These are phyloP conservation scores for Salticus scenicus DNA, from an alignment of 2,888 invertebrate genomes.

Conservation along the genomic window DNA sequence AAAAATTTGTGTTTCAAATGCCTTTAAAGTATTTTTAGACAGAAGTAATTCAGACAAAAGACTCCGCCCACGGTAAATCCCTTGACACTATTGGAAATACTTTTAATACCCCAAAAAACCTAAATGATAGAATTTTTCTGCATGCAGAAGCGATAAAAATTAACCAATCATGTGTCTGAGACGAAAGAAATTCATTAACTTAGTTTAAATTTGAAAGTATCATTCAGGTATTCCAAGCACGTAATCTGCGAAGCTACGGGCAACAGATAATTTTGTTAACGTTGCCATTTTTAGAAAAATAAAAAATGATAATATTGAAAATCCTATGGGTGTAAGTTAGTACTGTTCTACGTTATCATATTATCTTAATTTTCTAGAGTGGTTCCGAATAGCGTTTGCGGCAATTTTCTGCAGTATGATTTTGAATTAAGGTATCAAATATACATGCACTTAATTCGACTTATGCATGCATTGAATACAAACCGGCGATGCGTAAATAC, in stretches of 20 bases:
- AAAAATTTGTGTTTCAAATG: no score
- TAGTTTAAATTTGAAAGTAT: background rate
- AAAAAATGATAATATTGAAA: background rate
- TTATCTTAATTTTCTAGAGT: constrained; percentile 57
- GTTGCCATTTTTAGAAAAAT: background rate
- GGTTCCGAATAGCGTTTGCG: constrained; percentile 11
- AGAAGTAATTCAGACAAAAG: no score
- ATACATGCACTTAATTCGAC: constrained; percentile 58
- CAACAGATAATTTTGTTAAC: constrained; percentile 42
- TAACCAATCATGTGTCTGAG: background rate
- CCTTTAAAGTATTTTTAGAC: no score
- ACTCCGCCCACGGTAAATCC: no score
- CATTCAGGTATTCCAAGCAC: background rate
- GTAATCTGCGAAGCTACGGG: background rate
- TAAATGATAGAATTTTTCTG: background rate
- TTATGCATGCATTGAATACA: constrained; percentile 34
- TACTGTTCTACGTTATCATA: background rate
- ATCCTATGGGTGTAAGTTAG: no score
- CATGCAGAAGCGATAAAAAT: background rate
- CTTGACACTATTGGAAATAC: no score
- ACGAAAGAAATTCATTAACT: background rate
- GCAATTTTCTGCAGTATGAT: constrained; percentile 55
- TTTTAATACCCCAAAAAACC: no score
- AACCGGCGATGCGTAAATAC: constrained; percentile 24
- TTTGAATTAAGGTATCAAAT: constrained; percentile 65